Evolutionary conservation across 2,113 vertebrate genomes (phyloP).

Genomic region (Meles meles): DNA sequence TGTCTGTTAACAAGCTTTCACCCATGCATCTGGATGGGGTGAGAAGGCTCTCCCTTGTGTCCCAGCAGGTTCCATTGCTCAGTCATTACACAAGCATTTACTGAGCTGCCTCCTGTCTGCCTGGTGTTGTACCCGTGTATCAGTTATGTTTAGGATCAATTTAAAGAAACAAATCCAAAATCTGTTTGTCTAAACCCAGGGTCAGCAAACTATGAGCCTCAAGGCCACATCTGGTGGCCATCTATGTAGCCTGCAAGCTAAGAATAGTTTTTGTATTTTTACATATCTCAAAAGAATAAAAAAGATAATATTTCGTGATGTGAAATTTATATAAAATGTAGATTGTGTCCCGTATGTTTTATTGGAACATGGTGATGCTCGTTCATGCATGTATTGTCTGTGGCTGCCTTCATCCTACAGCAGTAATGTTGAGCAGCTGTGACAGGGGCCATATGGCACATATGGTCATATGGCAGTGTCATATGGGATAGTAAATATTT

Average conservation of each 20-base stretch:
- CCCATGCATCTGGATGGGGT: accelerated
- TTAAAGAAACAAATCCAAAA: not conserved
- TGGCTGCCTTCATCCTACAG: not conserved
- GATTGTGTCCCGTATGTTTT: not conserved
- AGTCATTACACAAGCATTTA: not conserved
- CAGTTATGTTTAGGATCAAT: not conserved
- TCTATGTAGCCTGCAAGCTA: not conserved
- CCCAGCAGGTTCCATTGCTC: not conserved
- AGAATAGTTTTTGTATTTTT: not conserved
- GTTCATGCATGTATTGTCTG: not conserved
- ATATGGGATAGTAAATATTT: not conserved
- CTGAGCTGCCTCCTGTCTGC: not conserved
- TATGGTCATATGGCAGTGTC: not conserved
- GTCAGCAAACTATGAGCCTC: not conserved
- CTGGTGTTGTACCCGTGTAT: not conserved
- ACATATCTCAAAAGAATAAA: not conserved
- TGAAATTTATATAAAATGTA: not conserved
- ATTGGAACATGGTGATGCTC: not conserved
- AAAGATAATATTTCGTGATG: not conserved
- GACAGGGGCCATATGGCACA: not conserved
- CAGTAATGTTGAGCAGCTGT: not conserved
- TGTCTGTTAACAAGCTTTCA: not conserved
- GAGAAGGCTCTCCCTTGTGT: not conserved
- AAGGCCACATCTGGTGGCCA: not conserved
- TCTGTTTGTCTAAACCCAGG: not conserved